Evolutionary conservation across 1,140 invertebrate species (phyloP), one percentile per base, ranked within the genome.

Genomic region (Bombus breviceps): DNA sequence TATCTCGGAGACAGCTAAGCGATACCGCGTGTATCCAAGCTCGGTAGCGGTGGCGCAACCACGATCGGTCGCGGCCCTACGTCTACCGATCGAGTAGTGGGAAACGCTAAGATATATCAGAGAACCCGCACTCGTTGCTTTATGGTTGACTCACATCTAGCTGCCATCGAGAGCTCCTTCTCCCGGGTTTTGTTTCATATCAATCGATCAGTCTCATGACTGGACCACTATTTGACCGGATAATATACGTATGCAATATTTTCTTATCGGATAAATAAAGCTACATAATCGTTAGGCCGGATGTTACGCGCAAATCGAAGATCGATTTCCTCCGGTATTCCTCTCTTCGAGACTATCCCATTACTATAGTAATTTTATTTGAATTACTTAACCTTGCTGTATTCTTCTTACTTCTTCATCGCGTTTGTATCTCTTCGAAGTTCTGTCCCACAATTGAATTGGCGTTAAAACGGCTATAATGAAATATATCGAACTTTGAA

Each of bases 21-120:
- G 59, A 77, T 77, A 89, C 32, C 72, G 87, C 88, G 72, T 62
- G 78, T 71, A 75, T 39, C 25, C 64, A 73, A 43, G n/a, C 59
- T 53, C 76, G 83, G 41, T 59, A 39, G 37, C 76, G 83, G 41
- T 59, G 53, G 37, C 75, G 47, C 64, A 66, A 69, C 78, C 41
- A 69, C 78, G 80, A 82, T 57, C 68, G 66, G 66, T n/a, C 9
- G 34, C 28, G 53, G 47, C 32, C 13, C 73, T 64, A 34, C 53
- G 53, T 64, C 78, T 85, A 81, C 83, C 76, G 64, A 73, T 62
- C 69, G 69, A 62, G 71, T 73, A 62, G 76, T 68, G 69, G 78
- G 68, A 73, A 85, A 81, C n/a, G 62, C 25, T 32, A 47, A 47
- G 9, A 53, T 68, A n/a, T 25, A 25, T 32, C 37, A 43, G 59